Base-by-base conservation (phyloP, 2,113 vertebrate species). In the Lampris megalopsis region DNA sequence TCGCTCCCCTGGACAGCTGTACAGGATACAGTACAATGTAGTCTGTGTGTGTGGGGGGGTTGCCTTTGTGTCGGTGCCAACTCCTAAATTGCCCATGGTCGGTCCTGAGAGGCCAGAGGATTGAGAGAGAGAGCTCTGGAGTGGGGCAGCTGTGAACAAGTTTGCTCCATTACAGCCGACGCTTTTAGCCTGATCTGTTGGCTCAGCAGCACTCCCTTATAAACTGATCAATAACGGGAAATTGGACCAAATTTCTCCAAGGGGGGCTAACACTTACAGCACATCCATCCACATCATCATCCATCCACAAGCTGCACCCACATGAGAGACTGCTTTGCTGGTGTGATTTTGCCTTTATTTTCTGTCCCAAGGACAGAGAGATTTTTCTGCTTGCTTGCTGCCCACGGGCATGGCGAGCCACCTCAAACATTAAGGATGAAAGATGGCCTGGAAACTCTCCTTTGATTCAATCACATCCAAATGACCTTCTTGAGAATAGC, bases 131-230 rank as follows among this genome's bases (percentile, higher is more conserved):
- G 67, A 75, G 79, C 70, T 81, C 62, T 60, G 40, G 73, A 63
- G 63, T 37, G 64, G 60, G 80, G 76, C 10, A 35, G 72, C 75
- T 87, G 80, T 80, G 75, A 88, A 90, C 82, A 90, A 64, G 71
- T 88, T 85, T 79, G 84, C 80, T 89, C 91, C 90, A 92, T 92
- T 92, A 91, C 77, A 81, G 78, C 54, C 53, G 49, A 76, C 71
- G 86, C 89, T 89, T 87, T 89, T 71, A 81, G 78, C 40, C 80
- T 60, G 77, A 85, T 77, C 50, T 77, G 83, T 85, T 68, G 70
- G 81, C 77, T 92, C 92, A 93, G 91, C 89, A 91, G 86, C 85
- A 78, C 66, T 91, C 83, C 84, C 84, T 77, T 82, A 84, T 80
- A 42, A 72, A 59, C 64, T 64, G 73, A 91, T 93, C 93, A 68